Evolutionary conservation across 2,888 invertebrate genomes (phyloP).

Genomic region (Lycocerus yunnanus): DNA sequence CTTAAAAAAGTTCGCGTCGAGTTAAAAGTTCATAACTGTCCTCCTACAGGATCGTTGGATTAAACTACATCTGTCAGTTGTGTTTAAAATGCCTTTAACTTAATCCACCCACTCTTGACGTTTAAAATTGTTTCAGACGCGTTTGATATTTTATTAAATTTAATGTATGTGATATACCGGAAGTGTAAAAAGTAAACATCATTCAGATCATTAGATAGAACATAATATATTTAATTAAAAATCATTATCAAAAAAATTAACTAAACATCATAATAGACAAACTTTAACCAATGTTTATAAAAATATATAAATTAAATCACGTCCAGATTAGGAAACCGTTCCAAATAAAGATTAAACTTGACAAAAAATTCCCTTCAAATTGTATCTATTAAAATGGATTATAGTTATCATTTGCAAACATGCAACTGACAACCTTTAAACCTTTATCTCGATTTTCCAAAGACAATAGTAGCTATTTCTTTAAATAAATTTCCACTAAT

Average conservation of each 20-base stretch:
- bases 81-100: no score
- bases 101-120: no score
- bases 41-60: no score
- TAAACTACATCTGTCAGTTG: no score
- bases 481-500: slow-evolving; percentile 27
- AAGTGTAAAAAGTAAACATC: no score
- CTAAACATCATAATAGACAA: no score
- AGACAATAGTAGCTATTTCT: slow-evolving; percentile 23
- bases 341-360: not conserved
- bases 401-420: slow-evolving; percentile 18
- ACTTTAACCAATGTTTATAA: not conserved
- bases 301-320: not conserved
- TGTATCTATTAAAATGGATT: not conserved
- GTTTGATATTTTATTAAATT: no score
- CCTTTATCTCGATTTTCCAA: slow-evolving; percentile 6
- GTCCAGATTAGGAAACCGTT: not conserved
- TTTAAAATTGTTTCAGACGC: no score
- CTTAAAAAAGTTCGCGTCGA: not conserved
- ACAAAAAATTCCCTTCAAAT: not conserved
- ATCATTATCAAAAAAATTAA: no score
- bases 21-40: not conserved
- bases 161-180: no score
- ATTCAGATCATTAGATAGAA: no score
- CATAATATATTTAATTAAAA: no score
- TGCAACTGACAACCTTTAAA: slow-evolving; percentile 22